These are phyloP conservation scores for Pomatorhinus ruficollis DNA, from an alignment of 2,113 vertebrate genomes.

Conservation along the genomic window DNA sequence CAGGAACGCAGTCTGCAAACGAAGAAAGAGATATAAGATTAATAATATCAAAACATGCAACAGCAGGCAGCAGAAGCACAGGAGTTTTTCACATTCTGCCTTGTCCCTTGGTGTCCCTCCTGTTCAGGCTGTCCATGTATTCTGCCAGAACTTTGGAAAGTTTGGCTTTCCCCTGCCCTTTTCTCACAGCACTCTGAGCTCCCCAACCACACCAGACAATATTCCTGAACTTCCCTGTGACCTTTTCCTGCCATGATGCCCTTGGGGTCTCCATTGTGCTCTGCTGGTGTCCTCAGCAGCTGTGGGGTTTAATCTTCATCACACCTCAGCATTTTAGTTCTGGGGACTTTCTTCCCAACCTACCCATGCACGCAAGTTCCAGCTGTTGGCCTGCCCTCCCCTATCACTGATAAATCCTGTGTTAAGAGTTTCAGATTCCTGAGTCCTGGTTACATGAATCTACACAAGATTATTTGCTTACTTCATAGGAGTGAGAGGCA, in stretches of 20 bases:
- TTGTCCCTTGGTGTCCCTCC: neutral
- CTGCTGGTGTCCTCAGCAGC: neutral
- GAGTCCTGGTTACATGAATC: neutral
- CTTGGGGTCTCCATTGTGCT: fast-evolving
- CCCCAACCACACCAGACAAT: neutral
- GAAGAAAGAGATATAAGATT: neutral
- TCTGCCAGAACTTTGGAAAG: neutral
- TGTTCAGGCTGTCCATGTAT: neutral
- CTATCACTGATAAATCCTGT: neutral
- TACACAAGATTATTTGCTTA: neutral
- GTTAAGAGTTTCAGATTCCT: neutral
- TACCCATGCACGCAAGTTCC: fast-evolving
- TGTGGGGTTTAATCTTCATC: fast-evolving
- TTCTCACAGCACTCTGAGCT: neutral
- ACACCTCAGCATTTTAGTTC: neutral
- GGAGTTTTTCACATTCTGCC: neutral
- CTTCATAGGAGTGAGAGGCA: neutral
- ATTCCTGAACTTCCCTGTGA: neutral
- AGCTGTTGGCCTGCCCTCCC: neutral
- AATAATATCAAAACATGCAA: neutral
- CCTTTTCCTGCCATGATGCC: neutral
- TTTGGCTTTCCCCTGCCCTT: neutral
- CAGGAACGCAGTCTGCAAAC: neutral
- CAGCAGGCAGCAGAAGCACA: neutral
- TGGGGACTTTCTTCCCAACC: neutral